A percentile compares a stretch with the other conserved stretches of the same genome.
These are phyloP conservation scores for Fopius arisanus DNA, from an alignment of 1,140 invertebrate species.

Conservation along the genomic window DNA sequence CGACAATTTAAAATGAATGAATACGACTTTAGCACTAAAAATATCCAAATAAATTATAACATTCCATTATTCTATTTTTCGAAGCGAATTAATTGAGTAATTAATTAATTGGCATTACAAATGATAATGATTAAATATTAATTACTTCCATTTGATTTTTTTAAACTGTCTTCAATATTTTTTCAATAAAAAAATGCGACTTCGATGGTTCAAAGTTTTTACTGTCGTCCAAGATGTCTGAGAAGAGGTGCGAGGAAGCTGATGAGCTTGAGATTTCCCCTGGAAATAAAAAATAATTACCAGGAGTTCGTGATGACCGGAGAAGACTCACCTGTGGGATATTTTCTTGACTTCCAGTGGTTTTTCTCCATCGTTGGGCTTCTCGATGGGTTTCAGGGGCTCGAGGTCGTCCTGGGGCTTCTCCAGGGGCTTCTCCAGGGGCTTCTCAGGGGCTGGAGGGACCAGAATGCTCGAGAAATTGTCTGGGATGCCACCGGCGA, in stretches of 20 bases:
- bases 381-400: neutral
- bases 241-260: slow-evolving; percentile 52
- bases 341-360: slow-evolving; percentile 1
- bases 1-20: no score
- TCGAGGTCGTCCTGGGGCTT: neutral
- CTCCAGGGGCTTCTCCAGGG: slow-evolving; percentile 24
- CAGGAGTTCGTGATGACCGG: neutral
- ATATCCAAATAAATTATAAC: no score
- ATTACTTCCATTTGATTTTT: no score
- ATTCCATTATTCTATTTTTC: no score
- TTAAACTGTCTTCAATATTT: no score
- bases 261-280: slow-evolving; percentile 45
- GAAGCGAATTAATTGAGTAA: no score
- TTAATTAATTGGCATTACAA: no score
- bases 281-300: slow-evolving; percentile 38
- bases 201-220: neutral
- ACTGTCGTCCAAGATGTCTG: slow-evolving; percentile 39
- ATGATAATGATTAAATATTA: no score
- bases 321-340: neutral
- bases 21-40: no score
- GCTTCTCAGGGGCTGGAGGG: neutral
- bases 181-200: no score
- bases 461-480: neutral
- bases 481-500: slow-evolving; percentile 45
- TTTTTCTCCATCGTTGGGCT: neutral